phyloP scores from a whole-genome alignment of 2,113 vertebrate genomes.

The Addax nasomaculatus region DNA sequence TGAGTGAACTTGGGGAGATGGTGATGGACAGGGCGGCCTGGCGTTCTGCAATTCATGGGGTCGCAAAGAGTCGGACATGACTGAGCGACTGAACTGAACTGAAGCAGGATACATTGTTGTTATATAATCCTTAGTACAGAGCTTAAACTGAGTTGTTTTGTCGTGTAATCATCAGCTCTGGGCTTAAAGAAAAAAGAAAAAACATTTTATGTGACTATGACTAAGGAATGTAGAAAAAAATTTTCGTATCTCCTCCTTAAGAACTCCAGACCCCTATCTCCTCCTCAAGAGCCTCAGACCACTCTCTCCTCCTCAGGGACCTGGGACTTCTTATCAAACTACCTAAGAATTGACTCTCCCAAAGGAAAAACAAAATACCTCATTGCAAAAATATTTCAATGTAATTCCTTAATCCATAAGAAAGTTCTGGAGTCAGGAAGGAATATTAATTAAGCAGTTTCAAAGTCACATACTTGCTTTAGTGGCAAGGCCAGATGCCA shows the following conservation, averaged over 20 bases:
- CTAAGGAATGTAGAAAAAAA: not conserved
- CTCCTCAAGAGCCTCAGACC: not conserved
- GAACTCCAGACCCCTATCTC: not conserved
- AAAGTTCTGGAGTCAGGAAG: not conserved
- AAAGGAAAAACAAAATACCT: not conserved
- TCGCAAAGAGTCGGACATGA: accelerated
- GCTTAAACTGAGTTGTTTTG: not conserved
- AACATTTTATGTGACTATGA: not conserved
- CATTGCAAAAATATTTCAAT: not conserved
- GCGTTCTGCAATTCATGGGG: accelerated
- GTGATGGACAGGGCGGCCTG: too few species aligned
- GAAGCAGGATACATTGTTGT: not conserved
- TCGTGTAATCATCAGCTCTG: not conserved
- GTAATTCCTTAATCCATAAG: not conserved
- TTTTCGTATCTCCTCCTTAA: not conserved
- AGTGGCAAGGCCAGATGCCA: not conserved
- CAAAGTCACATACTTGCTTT: not conserved
- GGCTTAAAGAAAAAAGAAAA: not conserved
- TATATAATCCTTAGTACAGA: not conserved
- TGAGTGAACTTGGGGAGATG: too few species aligned
- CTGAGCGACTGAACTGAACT: too few species aligned
- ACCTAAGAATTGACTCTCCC: not conserved
- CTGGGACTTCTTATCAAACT: not conserved
- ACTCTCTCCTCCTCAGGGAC: not conserved
- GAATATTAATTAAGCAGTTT: not conserved